A percentile compares a stretch with the other conserved stretches of the same genome.
Conservation (phyloP, 92 coral and sea anemone species). For the Ricordea florida region DNA sequence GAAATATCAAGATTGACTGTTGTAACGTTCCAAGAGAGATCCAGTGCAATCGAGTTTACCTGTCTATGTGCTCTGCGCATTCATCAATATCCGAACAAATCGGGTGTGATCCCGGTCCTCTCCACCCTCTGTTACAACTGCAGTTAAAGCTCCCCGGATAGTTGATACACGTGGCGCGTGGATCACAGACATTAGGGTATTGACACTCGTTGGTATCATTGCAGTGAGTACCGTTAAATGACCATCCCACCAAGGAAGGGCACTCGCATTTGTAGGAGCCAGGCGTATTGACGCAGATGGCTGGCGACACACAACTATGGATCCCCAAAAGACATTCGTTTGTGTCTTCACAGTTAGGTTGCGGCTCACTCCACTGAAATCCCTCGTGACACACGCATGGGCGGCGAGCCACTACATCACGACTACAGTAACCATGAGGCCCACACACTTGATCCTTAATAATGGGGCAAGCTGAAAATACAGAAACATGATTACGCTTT, state of each 20-base stretch:
- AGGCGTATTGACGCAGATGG: slow-evolving; percentile 51
- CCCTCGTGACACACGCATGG: slow-evolving; percentile 62
- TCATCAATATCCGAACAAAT: slow-evolving; percentile 46
- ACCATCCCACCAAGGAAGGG: slow-evolving; percentile 67
- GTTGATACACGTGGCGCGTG: slow-evolving; percentile 9
- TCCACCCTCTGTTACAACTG: slow-evolving; percentile 49
- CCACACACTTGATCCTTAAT: slow-evolving; percentile 50
- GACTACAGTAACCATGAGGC: slow-evolving; percentile 47
- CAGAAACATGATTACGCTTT: too few species aligned
- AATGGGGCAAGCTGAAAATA: slow-evolving; percentile 47
- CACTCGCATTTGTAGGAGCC: slow-evolving; percentile 71
- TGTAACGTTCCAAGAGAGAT: too few species aligned
- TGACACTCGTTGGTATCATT: slow-evolving; percentile 17
- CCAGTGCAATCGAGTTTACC: too few species aligned
- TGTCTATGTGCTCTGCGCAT: slow-evolving; percentile 25
- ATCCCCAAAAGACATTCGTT: slow-evolving; percentile 36
- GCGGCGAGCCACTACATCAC: neutral
- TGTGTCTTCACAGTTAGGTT: slow-evolving; percentile 34
- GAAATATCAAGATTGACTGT: too few species aligned
- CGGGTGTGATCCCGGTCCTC: slow-evolving; percentile 48
- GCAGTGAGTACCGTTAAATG: slow-evolving; percentile 65
- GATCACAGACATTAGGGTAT: slow-evolving; percentile 12
- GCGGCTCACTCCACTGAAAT: slow-evolving; percentile 41
- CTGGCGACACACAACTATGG: slow-evolving; percentile 55
- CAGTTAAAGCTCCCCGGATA: slow-evolving; percentile 26